These are phyloP conservation scores for Malurus elegans DNA, from an alignment of 2,113 vertebrate genomes.

Conservation along the genomic window DNA sequence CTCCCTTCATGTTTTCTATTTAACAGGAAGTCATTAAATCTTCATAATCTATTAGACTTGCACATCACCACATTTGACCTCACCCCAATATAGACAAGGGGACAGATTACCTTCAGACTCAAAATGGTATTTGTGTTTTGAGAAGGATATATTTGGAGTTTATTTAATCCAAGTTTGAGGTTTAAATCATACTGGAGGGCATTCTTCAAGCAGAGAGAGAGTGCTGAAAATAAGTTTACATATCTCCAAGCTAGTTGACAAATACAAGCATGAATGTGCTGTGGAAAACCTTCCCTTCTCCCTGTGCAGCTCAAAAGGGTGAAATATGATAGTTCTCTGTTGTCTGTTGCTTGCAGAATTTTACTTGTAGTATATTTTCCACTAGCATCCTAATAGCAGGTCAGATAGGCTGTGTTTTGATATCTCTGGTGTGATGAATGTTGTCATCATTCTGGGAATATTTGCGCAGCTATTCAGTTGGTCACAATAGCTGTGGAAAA, in stretches of 20 bases:
- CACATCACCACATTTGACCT: not conserved
- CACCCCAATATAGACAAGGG: not conserved
- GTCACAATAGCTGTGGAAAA: constrained; percentile 38
- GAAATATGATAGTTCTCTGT: not conserved
- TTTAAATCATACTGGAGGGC: not conserved
- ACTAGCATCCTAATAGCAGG: not conserved
- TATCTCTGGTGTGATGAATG: not conserved
- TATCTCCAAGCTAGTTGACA: not conserved
- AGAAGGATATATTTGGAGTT: not conserved
- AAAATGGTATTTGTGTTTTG: not conserved
- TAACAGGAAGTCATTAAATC: not conserved
- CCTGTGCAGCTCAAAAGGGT: not conserved
- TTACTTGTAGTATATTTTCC: not conserved
- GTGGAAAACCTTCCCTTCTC: not conserved
- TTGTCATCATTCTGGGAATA: constrained; percentile 43
- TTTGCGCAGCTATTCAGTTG: constrained; percentile 33
- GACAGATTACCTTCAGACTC: not conserved
- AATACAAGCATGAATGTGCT: not conserved
- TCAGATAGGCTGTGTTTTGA: not conserved
- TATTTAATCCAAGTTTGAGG: not conserved
- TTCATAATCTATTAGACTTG: not conserved
- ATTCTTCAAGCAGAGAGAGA: not conserved
- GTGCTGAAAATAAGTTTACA: not conserved
- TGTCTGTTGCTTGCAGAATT: not conserved
- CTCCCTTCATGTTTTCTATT: not conserved